Conservation (phyloP, 1,140 invertebrate genomes). For the Oedothorax gibbosus region DNA sequence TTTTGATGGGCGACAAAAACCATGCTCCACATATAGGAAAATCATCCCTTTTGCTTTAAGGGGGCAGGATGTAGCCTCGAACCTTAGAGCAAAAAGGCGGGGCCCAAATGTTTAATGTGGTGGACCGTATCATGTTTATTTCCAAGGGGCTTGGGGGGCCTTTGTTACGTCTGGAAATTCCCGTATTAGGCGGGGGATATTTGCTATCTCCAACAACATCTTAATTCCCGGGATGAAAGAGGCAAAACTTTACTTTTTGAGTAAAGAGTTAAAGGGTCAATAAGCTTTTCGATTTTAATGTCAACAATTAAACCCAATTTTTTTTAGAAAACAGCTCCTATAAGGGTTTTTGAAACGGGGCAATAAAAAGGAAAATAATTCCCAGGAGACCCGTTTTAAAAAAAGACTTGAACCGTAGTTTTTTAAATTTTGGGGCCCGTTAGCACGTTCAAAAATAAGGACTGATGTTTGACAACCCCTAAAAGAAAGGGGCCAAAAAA, state of each 20-base stretch:
- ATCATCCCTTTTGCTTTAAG: constrained; percentile 3
- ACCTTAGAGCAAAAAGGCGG: constrained; percentile 15
- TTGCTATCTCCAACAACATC: not conserved
- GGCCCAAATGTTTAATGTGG: constrained; percentile 32
- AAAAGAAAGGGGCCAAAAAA: too few species aligned
- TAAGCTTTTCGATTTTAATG: not conserved
- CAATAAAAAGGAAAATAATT: not conserved
- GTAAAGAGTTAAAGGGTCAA: not conserved
- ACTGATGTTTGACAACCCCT: not conserved
- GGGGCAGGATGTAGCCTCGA: constrained; percentile 22
- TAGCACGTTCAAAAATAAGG: not conserved
- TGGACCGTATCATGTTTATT: constrained; percentile 7
- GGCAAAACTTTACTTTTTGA: not conserved
- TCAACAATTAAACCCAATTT: constrained; percentile 6
- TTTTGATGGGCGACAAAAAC: constrained; percentile 60
- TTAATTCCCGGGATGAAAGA: not conserved
- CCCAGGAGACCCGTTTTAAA: not conserved
- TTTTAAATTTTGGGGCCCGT: not conserved
- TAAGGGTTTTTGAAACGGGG: not conserved
- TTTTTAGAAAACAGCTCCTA: not conserved
- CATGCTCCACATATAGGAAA: constrained; percentile 45
- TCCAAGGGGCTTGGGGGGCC: too few species aligned
- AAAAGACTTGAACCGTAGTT: not conserved
- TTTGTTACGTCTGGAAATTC: not conserved
- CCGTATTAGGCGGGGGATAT: not conserved